Base-by-base conservation (phyloP, 1,140 invertebrate genomes). In the Stegodyphus dumicola region DNA sequence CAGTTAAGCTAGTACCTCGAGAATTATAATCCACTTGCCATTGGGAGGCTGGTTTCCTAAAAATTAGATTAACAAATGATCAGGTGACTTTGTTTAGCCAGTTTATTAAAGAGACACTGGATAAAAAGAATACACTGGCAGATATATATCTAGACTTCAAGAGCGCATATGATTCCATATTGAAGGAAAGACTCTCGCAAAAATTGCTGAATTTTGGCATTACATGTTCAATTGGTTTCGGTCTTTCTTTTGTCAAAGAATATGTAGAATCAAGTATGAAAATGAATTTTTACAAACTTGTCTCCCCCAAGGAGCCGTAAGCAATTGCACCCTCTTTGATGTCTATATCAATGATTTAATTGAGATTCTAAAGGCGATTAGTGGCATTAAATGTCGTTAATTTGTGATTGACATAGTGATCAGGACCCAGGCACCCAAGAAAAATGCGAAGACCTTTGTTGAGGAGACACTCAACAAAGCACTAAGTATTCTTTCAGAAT, bases 321-420 rank as follows among this genome's bases (percentile, higher is more conserved):
- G 11, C 15, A 70, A 17, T 13, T 71, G 52, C 18, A 74, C 78
- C 51, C 13, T 70, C 4, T 83, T 65, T 60, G 64, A 66, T 64
- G 60, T 83, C 18, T 83, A 83, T 74, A 65, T 60, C 15, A 65
- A 64, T 65, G 60, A 83, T 67, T 70, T 83, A 48, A 1, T 73
- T 33, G 18, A 7, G 9, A 17, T 11, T 18, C 17, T 75, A 10
- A 83, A 75, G 2, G 10, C 6, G n/a, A 66, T 75, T 65, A 13
- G 6, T 56, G 49, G 56, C 49, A 65, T 75, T 52, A 75, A 60
- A 64, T 74, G 70, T 53, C 48, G 67, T n/a, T 52, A 70, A 54
- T 56, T 70, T 70, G 49, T 2, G 17, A 51, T 1, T 56, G 54
- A 80, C 33, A 1, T 67, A 13, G 49, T 67, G 60, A 71, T 73